Evolutionary conservation across 2,113 vertebrate genomes (phyloP), one percentile per base, ranked within the genome.

Genomic region (Benthochromis sp.): DNA sequence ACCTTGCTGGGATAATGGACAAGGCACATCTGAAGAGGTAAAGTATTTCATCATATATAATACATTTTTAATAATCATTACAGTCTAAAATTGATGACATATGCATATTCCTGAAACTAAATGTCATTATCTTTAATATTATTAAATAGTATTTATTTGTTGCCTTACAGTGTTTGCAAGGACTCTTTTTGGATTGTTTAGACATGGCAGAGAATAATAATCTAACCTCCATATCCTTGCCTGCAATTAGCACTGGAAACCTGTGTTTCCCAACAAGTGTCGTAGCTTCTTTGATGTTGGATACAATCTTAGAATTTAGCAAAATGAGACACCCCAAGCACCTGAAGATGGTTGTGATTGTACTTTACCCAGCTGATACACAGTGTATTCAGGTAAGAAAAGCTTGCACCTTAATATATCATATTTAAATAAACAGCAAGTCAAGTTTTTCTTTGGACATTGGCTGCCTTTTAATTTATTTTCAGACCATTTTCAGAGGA

Each of bases 161-260:
- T 0, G 92, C 10, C 16, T 84, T 90, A 19, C 94, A 99, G 98
- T 50, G 14, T 11, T 92, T 99, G 89, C 69, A 86, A 89, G 40
- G 76, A 36, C 81, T 97, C 88, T 92, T 98, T 54, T 34, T 69
- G 57, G n/a, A 61, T 7, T 99, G 98, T 88, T 93, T 99, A 81
- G 21, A 69, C 43, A 93, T 86, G 81, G 95, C 97, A 1, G 97
- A 98, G 86, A 78, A 81, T 13, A 63, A 84, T 17, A 91, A 91
- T 6, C 89, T 96, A 71, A 92, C 85, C 21, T 98, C 98, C 0
- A 96, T 99, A 63, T 84, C 97, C 12, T 98, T 99, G 91, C 97
- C 98, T 17, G 97, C 98, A 69, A 96, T 99, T 45, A 96, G 98
- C 79, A 97, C 97, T 2, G 98, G 98, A 81, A 94, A 97, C 40